Percentiles rank a stretch among this genome's conserved stretches.
Conservation (phyloP, 1,140 invertebrate genomes). For the Bathynomus jamesi region DNA sequence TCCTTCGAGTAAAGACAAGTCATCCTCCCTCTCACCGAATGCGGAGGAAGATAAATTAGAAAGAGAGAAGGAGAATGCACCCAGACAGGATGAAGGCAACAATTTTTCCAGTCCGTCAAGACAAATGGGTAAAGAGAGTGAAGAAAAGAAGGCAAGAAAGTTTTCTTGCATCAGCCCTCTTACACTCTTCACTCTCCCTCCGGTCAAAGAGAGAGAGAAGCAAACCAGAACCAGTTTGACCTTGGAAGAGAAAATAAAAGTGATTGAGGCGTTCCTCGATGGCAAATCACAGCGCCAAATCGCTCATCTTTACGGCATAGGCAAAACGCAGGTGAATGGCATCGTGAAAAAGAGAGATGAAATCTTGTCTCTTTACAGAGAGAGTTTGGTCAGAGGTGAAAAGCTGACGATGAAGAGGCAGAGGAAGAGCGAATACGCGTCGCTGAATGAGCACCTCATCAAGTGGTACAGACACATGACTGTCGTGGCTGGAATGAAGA, state of each 20-base stretch:
- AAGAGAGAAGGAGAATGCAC: neutral
- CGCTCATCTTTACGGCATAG: slow-evolving; percentile 25
- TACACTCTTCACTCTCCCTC: slow-evolving; percentile 29
- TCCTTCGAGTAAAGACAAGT: neutral
- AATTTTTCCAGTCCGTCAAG: neutral
- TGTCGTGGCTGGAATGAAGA: slow-evolving; percentile 22
- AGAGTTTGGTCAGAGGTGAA: slow-evolving; percentile 31
- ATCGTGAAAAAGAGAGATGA: slow-evolving; percentile 30
- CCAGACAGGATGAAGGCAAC: neutral
- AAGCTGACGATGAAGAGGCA: slow-evolving; percentile 25
- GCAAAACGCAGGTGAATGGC: slow-evolving; percentile 35
- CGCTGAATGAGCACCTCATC: slow-evolving; percentile 34
- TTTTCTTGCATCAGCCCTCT: slow-evolving; percentile 21
- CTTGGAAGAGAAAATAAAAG: slow-evolving; percentile 32
- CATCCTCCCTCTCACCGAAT: neutral
- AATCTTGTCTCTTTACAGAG: slow-evolving; percentile 24
- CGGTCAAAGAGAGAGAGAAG: slow-evolving; percentile 26
- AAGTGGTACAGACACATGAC: slow-evolving; percentile 35
- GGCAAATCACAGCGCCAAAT: slow-evolving; percentile 35
- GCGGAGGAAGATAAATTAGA: neutral
- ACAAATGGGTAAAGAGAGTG: neutral
- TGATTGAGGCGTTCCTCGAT: slow-evolving; percentile 31
- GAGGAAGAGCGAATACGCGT: slow-evolving; percentile 28
- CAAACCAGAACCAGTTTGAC: slow-evolving; percentile 28
- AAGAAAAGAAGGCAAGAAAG: neutral